phyloP scores from a whole-genome alignment of 2,888 invertebrate genomes.

The Eudemis profundana region DNA sequence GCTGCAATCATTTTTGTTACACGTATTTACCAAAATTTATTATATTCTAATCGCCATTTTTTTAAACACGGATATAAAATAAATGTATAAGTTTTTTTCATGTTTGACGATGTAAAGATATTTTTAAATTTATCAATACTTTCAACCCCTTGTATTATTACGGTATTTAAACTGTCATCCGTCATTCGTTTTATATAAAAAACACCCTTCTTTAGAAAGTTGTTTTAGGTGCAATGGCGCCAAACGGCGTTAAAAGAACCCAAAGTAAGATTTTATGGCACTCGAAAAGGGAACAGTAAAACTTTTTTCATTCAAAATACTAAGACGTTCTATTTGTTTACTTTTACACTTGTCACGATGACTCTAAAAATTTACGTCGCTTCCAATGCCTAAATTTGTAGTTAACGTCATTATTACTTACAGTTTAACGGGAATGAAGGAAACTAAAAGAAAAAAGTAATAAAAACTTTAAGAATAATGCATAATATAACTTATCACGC shows the following conservation, averaged over 20 bases:
- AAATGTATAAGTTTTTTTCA: no score
- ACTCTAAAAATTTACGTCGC: constrained; percentile 60
- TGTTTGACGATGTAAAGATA: background rate
- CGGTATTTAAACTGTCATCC: constrained; percentile 18
- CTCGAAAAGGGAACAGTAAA: constrained; percentile 64
- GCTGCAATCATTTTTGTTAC: background rate
- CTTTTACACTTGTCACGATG: constrained; percentile 74
- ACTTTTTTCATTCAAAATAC: constrained; percentile 62
- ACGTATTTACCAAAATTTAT: background rate
- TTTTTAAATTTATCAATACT: background rate
- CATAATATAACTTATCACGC: no score
- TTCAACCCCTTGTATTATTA: background rate
- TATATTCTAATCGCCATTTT: background rate
- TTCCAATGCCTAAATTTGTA: background rate
- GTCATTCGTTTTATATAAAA: background rate
- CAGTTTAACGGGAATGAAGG: background rate
- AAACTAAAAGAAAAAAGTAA: background rate
- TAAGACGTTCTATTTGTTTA: constrained; percentile 73
- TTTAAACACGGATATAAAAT: no score
- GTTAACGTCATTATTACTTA: background rate
- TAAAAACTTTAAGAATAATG: no score
- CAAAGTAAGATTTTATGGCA: constrained; percentile 59
- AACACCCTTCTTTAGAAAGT: constrained; percentile 47
- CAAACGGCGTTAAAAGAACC: constrained; percentile 68
- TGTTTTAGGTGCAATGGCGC: constrained; percentile 76